Conservation (phyloP, 2,113 vertebrate species). For the Hystrix cristata region DNA sequence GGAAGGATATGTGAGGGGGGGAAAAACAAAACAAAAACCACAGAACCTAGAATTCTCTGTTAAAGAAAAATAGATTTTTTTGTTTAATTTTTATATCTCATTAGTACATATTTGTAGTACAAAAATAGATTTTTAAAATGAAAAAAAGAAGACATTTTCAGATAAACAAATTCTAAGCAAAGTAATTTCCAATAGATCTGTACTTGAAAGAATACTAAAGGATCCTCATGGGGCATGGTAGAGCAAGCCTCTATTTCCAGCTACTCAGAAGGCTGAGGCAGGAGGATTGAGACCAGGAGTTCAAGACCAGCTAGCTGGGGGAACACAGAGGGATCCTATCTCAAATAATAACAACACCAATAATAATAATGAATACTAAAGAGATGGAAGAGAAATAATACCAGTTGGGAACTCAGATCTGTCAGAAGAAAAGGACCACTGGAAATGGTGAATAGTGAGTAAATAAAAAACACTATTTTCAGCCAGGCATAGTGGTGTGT, state of each 20-base stretch:
- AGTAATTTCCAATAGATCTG: neutral
- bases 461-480: conserved; percentile 22
- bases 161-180: neutral
- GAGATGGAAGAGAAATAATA: neutral
- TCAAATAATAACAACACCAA: neutral
- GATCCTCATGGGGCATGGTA: neutral
- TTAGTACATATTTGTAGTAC: no score
- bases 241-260: neutral
- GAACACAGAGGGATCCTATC: neutral
- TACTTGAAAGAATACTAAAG: neutral
- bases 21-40: neutral
- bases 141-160: neutral
- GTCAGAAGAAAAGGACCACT: neutral
- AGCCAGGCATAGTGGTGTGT: neutral
- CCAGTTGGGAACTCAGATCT: neutral
- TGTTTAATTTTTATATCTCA: no score
- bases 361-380: neutral
- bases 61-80: neutral
- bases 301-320: neutral
- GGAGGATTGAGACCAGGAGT: neutral
- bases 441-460: neutral
- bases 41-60: neutral
- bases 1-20: neutral
- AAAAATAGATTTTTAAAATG: neutral
- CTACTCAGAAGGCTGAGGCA: neutral